phyloP scores from a whole-genome alignment of 2,888 invertebrate genomes.

The Philhelius pedissequus region DNA sequence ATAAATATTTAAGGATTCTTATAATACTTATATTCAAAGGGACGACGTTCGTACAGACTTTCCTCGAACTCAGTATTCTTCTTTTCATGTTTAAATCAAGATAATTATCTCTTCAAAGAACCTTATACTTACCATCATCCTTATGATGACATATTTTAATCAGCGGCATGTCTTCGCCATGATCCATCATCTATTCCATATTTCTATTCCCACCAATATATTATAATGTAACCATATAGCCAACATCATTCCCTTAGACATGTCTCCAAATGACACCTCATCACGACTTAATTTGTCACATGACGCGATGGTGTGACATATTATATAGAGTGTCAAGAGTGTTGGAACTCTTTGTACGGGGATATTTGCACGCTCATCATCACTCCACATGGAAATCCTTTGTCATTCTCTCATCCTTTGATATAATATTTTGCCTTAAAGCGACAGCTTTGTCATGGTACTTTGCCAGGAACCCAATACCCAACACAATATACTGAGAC shows the following conservation, averaged over 20 bases:
- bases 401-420: background rate
- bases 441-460: background rate
- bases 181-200: slow-evolving; percentile 1
- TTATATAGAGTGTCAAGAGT: slow-evolving; percentile 11
- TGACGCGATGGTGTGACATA: slow-evolving; percentile 6
- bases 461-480: background rate
- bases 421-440: background rate
- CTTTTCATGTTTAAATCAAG: background rate
- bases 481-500: too few relatives aligned
- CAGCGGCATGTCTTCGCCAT: slow-evolving; percentile 20
- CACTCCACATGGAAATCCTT: slow-evolving; percentile 7
- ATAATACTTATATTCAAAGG: too few relatives aligned
- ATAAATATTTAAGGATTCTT: too few relatives aligned
- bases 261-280: slow-evolving; percentile 13
- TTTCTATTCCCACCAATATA: background rate
- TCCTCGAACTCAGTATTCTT: background rate
- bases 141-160: slow-evolving; percentile 11
- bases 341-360: slow-evolving; percentile 2
- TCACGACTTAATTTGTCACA: slow-evolving; percentile 40
- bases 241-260: background rate
- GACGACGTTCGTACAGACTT: too few relatives aligned
- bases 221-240: background rate
- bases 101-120: background rate
- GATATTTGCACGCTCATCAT: background rate
- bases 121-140: background rate